phyloP scores from a whole-genome alignment of 2,888 invertebrate species.

The Lithophane semibrunnea region DNA sequence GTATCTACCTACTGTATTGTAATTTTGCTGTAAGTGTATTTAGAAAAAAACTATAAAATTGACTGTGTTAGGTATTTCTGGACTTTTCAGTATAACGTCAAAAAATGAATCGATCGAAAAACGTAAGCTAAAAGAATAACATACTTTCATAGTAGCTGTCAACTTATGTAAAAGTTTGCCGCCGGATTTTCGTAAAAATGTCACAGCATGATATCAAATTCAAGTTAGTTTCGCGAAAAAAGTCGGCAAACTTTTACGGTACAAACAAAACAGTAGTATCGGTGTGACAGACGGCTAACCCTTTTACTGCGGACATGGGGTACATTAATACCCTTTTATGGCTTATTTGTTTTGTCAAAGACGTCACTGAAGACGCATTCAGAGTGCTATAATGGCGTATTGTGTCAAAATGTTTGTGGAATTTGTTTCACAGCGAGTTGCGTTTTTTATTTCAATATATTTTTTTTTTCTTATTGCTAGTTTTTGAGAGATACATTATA shows the following conservation, averaged over 20 bases:
- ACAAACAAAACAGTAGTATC: constrained; percentile 67
- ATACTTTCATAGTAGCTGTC: neutral
- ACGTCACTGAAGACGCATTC: constrained; percentile 74
- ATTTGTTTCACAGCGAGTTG: constrained; percentile 79
- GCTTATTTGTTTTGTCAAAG: constrained; percentile 75
- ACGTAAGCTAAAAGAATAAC: neutral
- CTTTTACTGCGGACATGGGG: constrained; percentile 69
- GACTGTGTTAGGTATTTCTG: neutral
- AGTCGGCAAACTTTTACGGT: constrained; percentile 53
- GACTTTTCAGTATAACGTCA: neutral
- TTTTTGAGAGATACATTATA: constrained; percentile 5
- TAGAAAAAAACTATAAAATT: neutral
- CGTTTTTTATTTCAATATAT: constrained; percentile 42
- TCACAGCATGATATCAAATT: constrained; percentile 38
- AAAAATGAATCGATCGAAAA: neutral
- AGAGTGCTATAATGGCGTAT: constrained; percentile 59
- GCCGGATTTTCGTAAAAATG: constrained; percentile 16
- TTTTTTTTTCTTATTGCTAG: neutral
- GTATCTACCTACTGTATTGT: neutral
- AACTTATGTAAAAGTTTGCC: neutral
- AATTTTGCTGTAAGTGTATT: neutral
- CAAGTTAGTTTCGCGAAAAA: constrained; percentile 40
- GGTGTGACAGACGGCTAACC: constrained; percentile 72
- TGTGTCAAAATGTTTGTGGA: constrained; percentile 80
- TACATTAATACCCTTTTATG: constrained; percentile 70